Percentiles rank a stretch among this genome's conserved stretches.
phyloP scores from a whole-genome alignment of 2,888 invertebrate genomes.

The Deladenus siricidicola region DNA sequence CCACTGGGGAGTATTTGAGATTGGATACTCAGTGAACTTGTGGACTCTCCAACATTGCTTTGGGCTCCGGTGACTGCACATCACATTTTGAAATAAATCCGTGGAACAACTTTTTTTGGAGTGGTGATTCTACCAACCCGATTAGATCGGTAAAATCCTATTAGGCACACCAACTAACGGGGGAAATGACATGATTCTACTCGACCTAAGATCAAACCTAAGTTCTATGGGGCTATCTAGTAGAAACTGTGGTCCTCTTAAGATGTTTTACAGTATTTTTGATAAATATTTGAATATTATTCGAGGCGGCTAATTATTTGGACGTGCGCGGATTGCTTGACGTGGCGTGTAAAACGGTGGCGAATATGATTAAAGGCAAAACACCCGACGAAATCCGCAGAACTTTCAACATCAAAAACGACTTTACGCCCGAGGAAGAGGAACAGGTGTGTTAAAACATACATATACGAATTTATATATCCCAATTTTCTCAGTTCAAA shows the following conservation, averaged over 20 bases:
- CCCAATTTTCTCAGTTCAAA: too few species aligned
- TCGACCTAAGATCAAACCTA: neutral
- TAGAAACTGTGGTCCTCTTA: neutral
- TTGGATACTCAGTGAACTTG: too few species aligned
- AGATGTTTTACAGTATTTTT: slow-evolving; percentile 1
- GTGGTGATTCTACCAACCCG: too few species aligned
- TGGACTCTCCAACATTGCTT: too few species aligned
- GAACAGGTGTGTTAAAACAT: slow-evolving; percentile 68
- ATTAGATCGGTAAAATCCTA: too few species aligned
- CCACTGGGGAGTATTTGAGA: too few species aligned
- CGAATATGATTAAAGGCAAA: slow-evolving; percentile 61
- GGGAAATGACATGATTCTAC: neutral
- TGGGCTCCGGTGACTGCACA: too few species aligned
- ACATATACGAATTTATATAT: too few species aligned
- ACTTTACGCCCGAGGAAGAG: slow-evolving; percentile 75
- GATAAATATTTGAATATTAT: too few species aligned
- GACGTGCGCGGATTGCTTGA: slow-evolving; percentile 66
- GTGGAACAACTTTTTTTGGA: too few species aligned
- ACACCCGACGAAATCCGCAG: slow-evolving; percentile 60
- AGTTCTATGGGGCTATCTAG: neutral
- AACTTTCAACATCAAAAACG: slow-evolving; percentile 60
- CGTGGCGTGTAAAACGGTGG: slow-evolving; percentile 82
- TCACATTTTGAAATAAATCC: too few species aligned
- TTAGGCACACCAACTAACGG: too few species aligned
- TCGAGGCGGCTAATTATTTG: slow-evolving; percentile 59